phyloP scores from a whole-genome alignment of 2,113 vertebrate genomes.

The Bufo bufo region DNA sequence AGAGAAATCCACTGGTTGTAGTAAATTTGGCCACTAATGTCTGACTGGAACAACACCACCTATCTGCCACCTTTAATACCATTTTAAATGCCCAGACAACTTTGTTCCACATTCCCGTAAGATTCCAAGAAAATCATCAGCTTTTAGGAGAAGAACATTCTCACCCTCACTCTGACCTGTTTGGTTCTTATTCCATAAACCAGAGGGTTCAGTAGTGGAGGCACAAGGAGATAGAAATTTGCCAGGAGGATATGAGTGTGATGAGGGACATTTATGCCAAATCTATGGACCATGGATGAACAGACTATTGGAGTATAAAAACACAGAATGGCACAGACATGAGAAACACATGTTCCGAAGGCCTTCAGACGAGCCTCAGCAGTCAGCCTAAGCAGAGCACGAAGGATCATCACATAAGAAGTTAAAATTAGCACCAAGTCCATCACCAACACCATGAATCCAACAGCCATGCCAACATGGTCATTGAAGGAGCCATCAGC shows the following conservation, averaged over 20 bases:
- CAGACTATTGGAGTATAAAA: slow-evolving; percentile 54
- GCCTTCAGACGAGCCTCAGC: slow-evolving; percentile 26
- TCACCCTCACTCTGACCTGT: slow-evolving; percentile 58
- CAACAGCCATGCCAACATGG: slow-evolving; percentile 28
- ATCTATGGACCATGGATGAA: slow-evolving; percentile 59
- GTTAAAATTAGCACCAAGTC: slow-evolving; percentile 20
- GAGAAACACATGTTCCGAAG: slow-evolving; percentile 44
- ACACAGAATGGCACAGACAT: slow-evolving; percentile 41
- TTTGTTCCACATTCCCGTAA: too few species aligned
- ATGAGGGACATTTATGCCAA: slow-evolving; percentile 58
- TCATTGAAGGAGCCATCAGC: slow-evolving; percentile 22
- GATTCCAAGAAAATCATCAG: too few species aligned
- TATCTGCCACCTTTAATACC: too few species aligned
- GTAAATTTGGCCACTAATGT: too few species aligned
- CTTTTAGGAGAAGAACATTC: neutral
- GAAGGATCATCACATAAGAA: slow-evolving; percentile 47
- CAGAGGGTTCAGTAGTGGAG: slow-evolving; percentile 60
- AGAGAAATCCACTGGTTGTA: too few species aligned
- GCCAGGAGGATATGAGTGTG: slow-evolving; percentile 58
- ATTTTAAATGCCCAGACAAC: too few species aligned
- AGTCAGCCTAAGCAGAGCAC: slow-evolving; percentile 17
- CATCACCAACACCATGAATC: slow-evolving; percentile 45
- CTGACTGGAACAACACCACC: too few species aligned
- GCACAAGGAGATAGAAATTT: slow-evolving; percentile 58
- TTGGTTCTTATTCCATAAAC: slow-evolving; percentile 64